A percentile compares a stretch with the other conserved stretches of the same genome.
These are phyloP conservation scores for Syngnathus floridae DNA, from an alignment of 2,113 vertebrate species.

Conservation along the genomic window DNA sequence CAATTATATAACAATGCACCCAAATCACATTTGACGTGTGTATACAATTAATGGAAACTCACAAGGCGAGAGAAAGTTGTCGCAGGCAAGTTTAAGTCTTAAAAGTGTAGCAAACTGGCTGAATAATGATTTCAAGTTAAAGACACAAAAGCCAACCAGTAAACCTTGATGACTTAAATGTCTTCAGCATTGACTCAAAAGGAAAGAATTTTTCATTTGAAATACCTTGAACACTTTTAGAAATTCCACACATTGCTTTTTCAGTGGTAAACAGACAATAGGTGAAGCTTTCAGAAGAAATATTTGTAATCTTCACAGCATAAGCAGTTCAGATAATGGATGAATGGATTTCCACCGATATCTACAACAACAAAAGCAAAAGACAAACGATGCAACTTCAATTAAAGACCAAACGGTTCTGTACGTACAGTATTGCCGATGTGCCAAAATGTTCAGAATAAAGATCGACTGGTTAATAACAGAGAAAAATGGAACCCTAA, in stretches of 20 bases:
- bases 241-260: background rate
- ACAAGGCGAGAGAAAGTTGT: background rate
- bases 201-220: background rate
- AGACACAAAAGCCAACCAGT: background rate
- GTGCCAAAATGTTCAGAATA: background rate
- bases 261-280: background rate
- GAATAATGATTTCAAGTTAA: background rate
- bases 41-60: background rate
- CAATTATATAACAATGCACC: background rate
- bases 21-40: background rate
- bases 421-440: background rate
- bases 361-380: background rate
- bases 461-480: background rate
- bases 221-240: background rate
- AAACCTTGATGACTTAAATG: background rate
- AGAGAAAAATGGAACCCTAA: background rate
- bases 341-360: background rate
- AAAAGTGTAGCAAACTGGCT: background rate
- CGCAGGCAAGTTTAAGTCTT: background rate
- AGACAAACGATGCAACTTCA: background rate
- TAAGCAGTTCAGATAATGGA: too few species aligned
- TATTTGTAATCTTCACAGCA: background rate
- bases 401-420: background rate
- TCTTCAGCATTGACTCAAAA: background rate
- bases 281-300: background rate